These are phyloP conservation scores for Rhynchonycteris naso DNA, from an alignment of 2,797 vertebrate genomes.

Conservation along the genomic window DNA sequence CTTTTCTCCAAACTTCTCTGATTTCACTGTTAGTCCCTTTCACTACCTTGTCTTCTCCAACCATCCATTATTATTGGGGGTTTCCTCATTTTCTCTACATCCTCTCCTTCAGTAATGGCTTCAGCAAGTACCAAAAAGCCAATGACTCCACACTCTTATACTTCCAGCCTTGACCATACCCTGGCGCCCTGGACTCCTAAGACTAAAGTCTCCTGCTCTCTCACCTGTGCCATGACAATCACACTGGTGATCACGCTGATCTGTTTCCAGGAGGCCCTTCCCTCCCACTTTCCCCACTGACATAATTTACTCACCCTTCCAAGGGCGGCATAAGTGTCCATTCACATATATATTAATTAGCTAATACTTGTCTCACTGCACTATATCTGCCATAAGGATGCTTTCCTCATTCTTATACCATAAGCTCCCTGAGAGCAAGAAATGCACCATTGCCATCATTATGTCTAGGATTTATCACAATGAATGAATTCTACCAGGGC, in stretches of 20 bases:
- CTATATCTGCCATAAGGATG: neutral
- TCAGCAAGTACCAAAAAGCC: neutral
- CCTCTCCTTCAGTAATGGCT: slow-evolving; percentile 4
- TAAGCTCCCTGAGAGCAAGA: slow-evolving; percentile 28
- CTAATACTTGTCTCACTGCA: neutral
- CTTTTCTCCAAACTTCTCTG: neutral
- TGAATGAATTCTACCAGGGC: slow-evolving; percentile 1
- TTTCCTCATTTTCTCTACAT: neutral
- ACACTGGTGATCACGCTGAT: neutral
- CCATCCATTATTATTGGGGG: neutral
- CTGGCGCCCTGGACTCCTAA: neutral
- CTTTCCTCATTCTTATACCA: neutral
- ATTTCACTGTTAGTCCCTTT: neutral
- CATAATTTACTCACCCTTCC: neutral
- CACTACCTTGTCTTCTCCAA: neutral
- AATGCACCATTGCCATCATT: neutral
- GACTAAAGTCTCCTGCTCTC: neutral
- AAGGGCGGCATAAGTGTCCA: neutral
- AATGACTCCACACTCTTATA: neutral
- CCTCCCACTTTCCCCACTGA: neutral
- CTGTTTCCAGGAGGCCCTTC: neutral
- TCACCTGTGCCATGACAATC: neutral
- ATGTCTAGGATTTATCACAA: neutral
- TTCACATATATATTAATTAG: neutral
- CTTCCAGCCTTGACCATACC: neutral